Percentiles rank a stretch among this genome's conserved stretches.
These are phyloP conservation scores for Pseudonaja textilis DNA, from an alignment of 2,113 vertebrate species.

Conservation along the genomic window DNA sequence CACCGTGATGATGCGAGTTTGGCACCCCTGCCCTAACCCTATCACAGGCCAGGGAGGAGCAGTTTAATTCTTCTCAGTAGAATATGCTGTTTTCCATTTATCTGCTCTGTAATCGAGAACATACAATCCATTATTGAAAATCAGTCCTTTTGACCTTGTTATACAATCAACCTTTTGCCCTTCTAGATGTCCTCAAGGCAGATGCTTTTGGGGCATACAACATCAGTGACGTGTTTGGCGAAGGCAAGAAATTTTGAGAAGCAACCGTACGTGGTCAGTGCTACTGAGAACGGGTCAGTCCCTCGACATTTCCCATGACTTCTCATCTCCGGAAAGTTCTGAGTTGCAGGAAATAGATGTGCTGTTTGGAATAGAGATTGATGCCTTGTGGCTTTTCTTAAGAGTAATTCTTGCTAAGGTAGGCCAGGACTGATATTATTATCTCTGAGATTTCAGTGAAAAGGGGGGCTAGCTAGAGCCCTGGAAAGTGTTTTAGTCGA, in stretches of 20 bases:
- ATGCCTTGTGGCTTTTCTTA: neutral
- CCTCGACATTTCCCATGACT: neutral
- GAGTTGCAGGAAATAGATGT: neutral
- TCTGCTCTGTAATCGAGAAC: neutral
- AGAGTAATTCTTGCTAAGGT: neutral
- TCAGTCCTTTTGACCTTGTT: neutral
- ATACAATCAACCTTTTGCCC: conserved; percentile 14
- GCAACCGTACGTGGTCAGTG: conserved; percentile 75
- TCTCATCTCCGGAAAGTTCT: neutral
- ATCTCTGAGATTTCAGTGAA: neutral
- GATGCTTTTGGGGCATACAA: conserved; percentile 76
- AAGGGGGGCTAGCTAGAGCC: neutral
- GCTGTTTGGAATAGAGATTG: neutral
- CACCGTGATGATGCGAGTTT: too few relatives aligned
- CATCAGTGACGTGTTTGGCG: conserved; percentile 76
- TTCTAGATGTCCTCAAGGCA: conserved; percentile 75
- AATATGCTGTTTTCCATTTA: neutral
- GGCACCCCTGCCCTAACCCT: too few relatives aligned
- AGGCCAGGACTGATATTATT: neutral
- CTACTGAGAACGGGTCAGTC: conserved; percentile 79
- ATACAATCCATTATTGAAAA: neutral
- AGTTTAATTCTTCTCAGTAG: neutral
- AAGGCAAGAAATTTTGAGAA: conserved; percentile 81
- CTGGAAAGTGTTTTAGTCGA: neutral
- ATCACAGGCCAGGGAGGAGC: neutral